Evolutionary conservation across 2,113 vertebrate species (phyloP), one percentile per base, ranked within the genome.

Genomic region (Gobio gobio): DNA sequence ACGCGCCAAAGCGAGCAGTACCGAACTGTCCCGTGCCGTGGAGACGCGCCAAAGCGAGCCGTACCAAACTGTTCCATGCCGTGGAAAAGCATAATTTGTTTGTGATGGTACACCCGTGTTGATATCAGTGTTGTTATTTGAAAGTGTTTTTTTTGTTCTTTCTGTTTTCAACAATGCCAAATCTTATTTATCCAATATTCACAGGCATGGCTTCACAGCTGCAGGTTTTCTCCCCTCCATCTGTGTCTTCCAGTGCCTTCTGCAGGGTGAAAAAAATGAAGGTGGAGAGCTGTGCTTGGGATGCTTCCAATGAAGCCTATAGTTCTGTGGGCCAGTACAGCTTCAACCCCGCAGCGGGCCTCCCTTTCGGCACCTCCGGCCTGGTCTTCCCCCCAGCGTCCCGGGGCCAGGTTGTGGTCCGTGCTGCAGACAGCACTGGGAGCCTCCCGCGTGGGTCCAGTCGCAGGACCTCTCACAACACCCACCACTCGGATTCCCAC

Each of bases 211-310:
- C 96, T 94, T 98, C 98, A 89, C 98, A 99, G 96, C 95, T 99
- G 94, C 98, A 99, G 94, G 96, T 99, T 92, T 99, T 99, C 94
- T 98, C 98, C 80, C 96, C 98, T 88, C 97, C 97, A 86, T 97
- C 97, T 91, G 95, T 98, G 93, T 98, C 97, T 92, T 98, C 98
- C 94, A 98, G 97, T 97, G 98, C 97, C 96, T 99, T 99, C 94
- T 99, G 97, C 91, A 97, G 97, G 85, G 97, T 97, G 74, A 99
- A 99, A 94, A 99, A 99, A 94, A 95, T 99, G 89, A 99, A 99
- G 96, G 97, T 99, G 92, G 98, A 99, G 93, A 96, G 95, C 92
- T 96, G 96, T 86, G 94, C 95, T 82, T 99, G 97, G 97, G 97
- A 99, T 87, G 96, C 96, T 89, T 96, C 97, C 91, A 95, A 95